Percentiles rank a stretch among this genome's conserved stretches.
Conservation (phyloP, 2,797 vertebrate species). For the Pyrocephalus nanus region DNA sequence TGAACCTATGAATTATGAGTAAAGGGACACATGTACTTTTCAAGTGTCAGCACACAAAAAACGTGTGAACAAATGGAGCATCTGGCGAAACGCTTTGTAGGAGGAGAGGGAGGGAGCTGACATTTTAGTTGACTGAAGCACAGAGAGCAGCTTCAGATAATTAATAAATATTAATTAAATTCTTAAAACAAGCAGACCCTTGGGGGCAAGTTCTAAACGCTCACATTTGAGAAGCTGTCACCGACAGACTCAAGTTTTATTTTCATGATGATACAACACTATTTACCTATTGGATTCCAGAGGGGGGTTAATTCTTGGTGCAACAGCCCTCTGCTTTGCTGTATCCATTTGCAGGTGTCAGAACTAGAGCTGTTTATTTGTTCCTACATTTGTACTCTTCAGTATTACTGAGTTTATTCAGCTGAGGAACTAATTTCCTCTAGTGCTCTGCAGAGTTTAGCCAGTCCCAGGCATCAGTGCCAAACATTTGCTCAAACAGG, state of each 20-base stretch:
- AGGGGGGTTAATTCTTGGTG: neutral
- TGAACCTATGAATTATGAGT: neutral
- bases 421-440: neutral
- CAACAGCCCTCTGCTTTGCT: neutral
- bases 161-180: neutral
- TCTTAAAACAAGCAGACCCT: neutral
- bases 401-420: neutral
- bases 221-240: neutral
- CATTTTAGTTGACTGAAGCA: neutral
- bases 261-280: neutral
- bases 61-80: neutral
- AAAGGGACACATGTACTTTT: neutral
- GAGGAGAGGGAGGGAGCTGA: neutral
- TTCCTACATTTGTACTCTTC: neutral
- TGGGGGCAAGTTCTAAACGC: neutral
- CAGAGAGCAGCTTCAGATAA: neutral
- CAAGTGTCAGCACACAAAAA: neutral
- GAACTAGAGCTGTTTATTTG: neutral
- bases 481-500: neutral
- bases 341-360: neutral
- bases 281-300: neutral
- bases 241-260: neutral
- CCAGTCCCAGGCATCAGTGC: neutral
- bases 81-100: neutral
- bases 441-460: neutral